phyloP scores from a whole-genome alignment of 2,797 vertebrate species.

The Phoeniculus purpureus region DNA sequence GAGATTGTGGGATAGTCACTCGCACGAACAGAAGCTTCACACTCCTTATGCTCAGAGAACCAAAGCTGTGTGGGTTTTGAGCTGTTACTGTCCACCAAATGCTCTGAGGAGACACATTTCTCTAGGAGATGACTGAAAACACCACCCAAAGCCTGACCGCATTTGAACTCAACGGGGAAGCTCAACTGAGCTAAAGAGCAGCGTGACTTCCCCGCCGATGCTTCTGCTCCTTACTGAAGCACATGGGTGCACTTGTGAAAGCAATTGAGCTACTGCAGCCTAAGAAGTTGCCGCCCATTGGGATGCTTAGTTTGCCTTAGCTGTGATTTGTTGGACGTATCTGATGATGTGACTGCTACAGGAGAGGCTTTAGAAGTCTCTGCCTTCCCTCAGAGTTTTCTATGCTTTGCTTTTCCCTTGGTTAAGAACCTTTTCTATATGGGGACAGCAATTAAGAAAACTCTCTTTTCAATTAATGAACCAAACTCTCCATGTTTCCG shows the following conservation, averaged over 20 bases:
- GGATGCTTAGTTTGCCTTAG: background rate
- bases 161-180: background rate
- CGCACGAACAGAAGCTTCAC: background rate
- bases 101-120: background rate
- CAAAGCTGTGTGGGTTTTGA: background rate
- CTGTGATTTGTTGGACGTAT: background rate
- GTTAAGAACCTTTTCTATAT: background rate
- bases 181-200: constrained; percentile 16
- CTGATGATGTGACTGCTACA: background rate
- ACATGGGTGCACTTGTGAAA: background rate
- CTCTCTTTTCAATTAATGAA: constrained; percentile 1
- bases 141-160: background rate
- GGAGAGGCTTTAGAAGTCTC: constrained; percentile 11
- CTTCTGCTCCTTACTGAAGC: background rate
- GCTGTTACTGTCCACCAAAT: background rate
- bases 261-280: background rate
- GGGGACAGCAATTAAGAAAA: background rate
- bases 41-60: background rate
- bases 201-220: background rate
- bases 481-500: background rate
- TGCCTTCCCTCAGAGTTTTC: constrained; percentile 6
- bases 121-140: background rate
- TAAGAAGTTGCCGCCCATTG: constrained; percentile 3
- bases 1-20: background rate
- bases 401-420: background rate